phyloP scores from a whole-genome alignment of 2,797 vertebrate genomes.

The Peromyscus attwateri region DNA sequence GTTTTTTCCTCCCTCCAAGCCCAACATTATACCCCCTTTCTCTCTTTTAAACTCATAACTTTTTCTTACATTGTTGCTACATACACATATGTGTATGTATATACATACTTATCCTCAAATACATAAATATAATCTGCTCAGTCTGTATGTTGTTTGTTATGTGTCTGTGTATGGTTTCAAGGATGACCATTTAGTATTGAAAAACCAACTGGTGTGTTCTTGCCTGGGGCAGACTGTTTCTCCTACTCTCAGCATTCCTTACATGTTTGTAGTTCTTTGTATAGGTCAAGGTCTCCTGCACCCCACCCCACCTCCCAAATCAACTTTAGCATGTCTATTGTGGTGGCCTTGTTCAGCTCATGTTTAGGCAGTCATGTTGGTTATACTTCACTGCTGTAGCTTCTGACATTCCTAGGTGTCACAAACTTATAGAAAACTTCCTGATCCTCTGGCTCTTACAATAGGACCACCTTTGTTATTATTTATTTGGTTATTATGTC shows the following conservation, averaged over 20 bases:
- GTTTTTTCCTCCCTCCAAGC: neutral
- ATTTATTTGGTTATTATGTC: slow-evolving; percentile 62
- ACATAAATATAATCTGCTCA: neutral
- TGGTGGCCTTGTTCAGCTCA: too few species aligned
- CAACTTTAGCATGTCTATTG: neutral
- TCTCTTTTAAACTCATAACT: neutral
- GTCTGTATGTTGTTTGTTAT: neutral
- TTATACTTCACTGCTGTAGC: neutral
- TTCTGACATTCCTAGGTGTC: neutral
- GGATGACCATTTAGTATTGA: neutral
- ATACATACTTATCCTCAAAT: too few species aligned
- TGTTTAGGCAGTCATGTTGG: neutral
- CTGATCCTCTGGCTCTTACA: neutral
- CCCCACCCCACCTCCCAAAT: rapidly evolving
- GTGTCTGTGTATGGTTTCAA: neutral
- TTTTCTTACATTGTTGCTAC: neutral
- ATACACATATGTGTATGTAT: neutral
- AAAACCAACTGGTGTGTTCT: neutral
- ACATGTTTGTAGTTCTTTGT: too few species aligned
- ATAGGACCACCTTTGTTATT: slow-evolving; percentile 62
- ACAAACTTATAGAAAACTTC: neutral
- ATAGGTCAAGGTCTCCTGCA: neutral
- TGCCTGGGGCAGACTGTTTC: neutral
- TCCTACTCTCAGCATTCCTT: neutral
- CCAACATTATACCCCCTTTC: neutral